These are phyloP conservation scores for Oxyteleia sp. DNA, from an alignment of 2,888 invertebrate genomes.

Conservation along the genomic window DNA sequence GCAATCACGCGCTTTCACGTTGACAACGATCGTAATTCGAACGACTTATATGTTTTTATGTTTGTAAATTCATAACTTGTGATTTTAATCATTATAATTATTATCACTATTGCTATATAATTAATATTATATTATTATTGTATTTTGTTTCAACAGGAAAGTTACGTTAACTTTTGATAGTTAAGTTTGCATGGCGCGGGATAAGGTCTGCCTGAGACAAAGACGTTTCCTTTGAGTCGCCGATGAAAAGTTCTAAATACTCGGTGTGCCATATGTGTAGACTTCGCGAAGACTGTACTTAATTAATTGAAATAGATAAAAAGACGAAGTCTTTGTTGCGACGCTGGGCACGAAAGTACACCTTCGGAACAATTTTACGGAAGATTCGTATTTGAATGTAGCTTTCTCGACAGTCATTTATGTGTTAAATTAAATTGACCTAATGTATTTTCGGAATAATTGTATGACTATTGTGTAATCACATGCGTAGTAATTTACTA, in stretches of 20 bases:
- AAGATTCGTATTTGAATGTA: conserved; percentile 39
- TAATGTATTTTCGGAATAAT: conserved; percentile 2
- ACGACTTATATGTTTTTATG: conserved; percentile 27
- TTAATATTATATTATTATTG: conserved; percentile 50
- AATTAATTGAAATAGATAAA: conserved; percentile 80
- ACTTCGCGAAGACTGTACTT: conserved; percentile 86
- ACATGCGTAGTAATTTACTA: conserved; percentile 22
- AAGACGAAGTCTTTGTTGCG: conserved; percentile 51
- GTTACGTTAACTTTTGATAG: conserved; percentile 60
- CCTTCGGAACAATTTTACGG: not conserved
- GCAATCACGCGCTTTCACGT: conserved; percentile 41
- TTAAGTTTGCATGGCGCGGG: conserved; percentile 70
- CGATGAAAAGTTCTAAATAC: conserved; percentile 85
- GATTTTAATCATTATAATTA: conserved; percentile 56
- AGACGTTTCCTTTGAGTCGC: conserved; percentile 60
- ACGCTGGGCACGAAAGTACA: conserved; percentile 73
- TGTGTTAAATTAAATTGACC: conserved; percentile 44
- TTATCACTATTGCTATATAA: conserved; percentile 47
- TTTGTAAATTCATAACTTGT: conserved; percentile 63
- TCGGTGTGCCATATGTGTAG: conserved; percentile 86
- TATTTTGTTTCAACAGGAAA: conserved; percentile 53
- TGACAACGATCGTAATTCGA: not conserved
- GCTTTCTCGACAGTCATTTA: conserved; percentile 16
- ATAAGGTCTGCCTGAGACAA: conserved; percentile 43
- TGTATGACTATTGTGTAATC: not conserved